Evolutionary conservation across 1,140 invertebrate genomes (phyloP).

Genomic region (Drosophila kurseongensis): DNA sequence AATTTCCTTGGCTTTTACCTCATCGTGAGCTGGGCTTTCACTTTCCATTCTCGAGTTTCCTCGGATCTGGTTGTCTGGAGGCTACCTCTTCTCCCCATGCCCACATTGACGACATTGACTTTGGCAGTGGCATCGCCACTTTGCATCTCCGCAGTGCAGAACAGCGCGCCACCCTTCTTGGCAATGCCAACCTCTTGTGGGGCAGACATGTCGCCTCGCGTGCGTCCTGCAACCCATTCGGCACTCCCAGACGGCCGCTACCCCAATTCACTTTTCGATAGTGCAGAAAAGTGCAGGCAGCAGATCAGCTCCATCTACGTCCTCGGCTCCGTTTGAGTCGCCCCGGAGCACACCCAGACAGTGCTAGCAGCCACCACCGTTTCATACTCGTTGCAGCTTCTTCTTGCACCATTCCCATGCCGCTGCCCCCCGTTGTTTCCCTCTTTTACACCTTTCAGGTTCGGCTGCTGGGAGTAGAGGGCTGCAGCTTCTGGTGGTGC

Average conservation of each 20-base stretch:
- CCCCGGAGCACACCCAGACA: slow-evolving; percentile 11
- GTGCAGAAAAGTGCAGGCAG: slow-evolving; percentile 76
- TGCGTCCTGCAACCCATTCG: slow-evolving; percentile 60
- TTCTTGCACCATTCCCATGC: background rate
- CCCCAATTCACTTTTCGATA: slow-evolving; percentile 65
- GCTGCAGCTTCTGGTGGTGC: slow-evolving; percentile 27
- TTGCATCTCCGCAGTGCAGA: slow-evolving; percentile 24
- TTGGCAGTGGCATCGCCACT: slow-evolving; percentile 31
- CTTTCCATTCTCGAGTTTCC: slow-evolving; percentile 27
- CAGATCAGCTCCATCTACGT: slow-evolving; percentile 19
- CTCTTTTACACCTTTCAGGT: slow-evolving; percentile 55
- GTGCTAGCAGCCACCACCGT: slow-evolving; percentile 64
- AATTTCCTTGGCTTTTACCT: slow-evolving; percentile 75
- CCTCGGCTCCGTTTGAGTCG: slow-evolving; percentile 11
- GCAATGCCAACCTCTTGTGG: slow-evolving; percentile 40
- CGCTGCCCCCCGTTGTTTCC: background rate
- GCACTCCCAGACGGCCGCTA: slow-evolving; percentile 13
- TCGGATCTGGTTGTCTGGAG: slow-evolving; percentile 20
- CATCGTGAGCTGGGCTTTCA: slow-evolving; percentile 28
- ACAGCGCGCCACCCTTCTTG: background rate
- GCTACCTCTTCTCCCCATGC: background rate
- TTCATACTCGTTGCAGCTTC: slow-evolving; percentile 72
- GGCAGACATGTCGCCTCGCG: slow-evolving; percentile 49
- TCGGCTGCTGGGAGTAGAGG: slow-evolving; percentile 1
- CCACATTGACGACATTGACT: slow-evolving; percentile 26